Percentiles rank a stretch among this genome's conserved stretches.
Conservation (phyloP, 2,797 vertebrate species). For the Clarias pachynema region DNA sequence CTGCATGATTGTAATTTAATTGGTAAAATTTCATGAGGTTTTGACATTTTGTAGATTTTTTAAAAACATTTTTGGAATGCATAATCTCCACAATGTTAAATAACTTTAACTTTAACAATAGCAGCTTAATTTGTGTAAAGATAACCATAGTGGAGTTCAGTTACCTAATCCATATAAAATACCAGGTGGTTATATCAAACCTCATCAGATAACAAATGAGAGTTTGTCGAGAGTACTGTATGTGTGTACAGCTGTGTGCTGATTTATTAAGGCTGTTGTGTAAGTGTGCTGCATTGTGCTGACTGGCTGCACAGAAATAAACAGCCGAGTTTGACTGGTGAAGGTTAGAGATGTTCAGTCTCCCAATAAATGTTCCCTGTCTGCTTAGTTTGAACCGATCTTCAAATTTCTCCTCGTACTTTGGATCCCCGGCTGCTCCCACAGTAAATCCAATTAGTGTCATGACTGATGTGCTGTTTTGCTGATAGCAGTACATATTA, state of each 20-base stretch:
- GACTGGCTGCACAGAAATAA: constrained; percentile 60
- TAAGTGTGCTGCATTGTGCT: constrained; percentile 39
- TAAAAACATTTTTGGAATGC: too few species aligned
- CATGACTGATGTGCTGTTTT: constrained; percentile 5
- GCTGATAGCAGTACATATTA: constrained; percentile 51
- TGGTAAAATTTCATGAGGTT: background rate
- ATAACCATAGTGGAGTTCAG: background rate
- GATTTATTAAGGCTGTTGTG: constrained; percentile 24
- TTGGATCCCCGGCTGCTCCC: background rate
- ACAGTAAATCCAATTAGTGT: background rate
- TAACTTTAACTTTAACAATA: too few species aligned
- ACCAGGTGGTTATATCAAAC: background rate
- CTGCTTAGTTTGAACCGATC: constrained; percentile 29
- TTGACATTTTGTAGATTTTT: too few species aligned
- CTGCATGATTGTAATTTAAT: background rate
- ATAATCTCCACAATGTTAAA: too few species aligned
- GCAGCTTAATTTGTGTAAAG: background rate
- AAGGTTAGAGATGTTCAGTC: constrained; percentile 28
- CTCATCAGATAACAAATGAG: background rate
- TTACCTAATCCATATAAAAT: background rate
- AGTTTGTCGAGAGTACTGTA: background rate
- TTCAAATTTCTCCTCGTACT: constrained; percentile 21
- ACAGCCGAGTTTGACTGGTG: constrained; percentile 47
- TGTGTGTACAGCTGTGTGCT: background rate
- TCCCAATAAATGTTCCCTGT: background rate